phyloP scores from a whole-genome alignment of 2,113 vertebrate genomes.

The Uria aalge region DNA sequence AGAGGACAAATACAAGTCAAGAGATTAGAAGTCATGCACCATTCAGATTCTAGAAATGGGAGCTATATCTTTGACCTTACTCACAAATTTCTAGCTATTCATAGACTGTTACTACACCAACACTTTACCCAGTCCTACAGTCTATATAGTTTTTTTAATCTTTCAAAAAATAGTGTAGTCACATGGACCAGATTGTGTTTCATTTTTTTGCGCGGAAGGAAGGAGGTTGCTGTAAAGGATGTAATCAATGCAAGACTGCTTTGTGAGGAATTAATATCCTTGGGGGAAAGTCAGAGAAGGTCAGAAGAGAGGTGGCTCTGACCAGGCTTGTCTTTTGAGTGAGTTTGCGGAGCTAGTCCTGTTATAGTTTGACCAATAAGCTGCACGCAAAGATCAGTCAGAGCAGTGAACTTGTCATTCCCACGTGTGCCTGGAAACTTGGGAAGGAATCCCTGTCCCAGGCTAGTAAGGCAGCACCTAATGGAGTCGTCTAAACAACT shows the following conservation, averaged over 20 bases:
- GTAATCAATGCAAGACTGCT: not conserved
- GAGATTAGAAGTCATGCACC: not conserved
- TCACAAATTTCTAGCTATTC: not conserved
- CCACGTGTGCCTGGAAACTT: not conserved
- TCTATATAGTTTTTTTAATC: not conserved
- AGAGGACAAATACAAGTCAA: not conserved
- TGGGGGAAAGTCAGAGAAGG: not conserved
- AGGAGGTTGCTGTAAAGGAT: not conserved
- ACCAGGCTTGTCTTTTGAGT: not conserved
- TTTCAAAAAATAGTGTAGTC: not conserved
- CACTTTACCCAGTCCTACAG: not conserved
- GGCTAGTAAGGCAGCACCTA: not conserved
- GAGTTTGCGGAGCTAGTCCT: not conserved
- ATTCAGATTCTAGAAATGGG: not conserved
- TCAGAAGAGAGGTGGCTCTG: not conserved
- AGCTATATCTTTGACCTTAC: not conserved
- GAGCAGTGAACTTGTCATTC: not conserved
- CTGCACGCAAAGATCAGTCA: not conserved
- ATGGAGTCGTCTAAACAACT: not conserved
- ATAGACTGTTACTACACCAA: not conserved
- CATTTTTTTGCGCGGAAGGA: accelerated
- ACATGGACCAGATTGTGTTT: not conserved
- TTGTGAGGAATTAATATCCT: not conserved
- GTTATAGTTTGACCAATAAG: not conserved
- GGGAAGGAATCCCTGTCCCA: not conserved